Evolutionary conservation across 2,888 invertebrate genomes (phyloP), one percentile per base, ranked within the genome.

Genomic region (Sphecodes monilicornis): DNA sequence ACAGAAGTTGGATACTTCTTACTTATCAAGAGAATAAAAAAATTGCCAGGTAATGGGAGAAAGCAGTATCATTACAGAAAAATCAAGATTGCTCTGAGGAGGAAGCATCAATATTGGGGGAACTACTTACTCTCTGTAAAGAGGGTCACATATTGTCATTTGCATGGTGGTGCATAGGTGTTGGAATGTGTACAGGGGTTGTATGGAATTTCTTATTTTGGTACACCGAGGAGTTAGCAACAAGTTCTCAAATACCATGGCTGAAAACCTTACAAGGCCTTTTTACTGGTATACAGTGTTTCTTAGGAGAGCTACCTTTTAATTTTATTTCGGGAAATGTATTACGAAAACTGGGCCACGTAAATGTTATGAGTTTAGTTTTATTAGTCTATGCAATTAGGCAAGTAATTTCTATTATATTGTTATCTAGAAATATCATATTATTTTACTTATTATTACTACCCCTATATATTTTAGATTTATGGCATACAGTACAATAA

Each of bases 161-260:
- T 93, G 96, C 97, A 80, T 84, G 97, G 29, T 98, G 98, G 97
- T 97, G 98, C 80, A 96, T 98, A 83, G 96, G 96, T 1, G 97
- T 98, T 36, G 99, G 99, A 0, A 95, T 98, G 88, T 97, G 98
- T 90, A 98, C 98, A 0, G 98, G 98, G 0, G 95, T 98, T 0
- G 95, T 98, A 36, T 98, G 98, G 98, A 97, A 98, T 90, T 99
- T 98, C 93, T 95, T 98, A 0, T 98, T 98, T 93, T 98, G 98
- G 97, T 96, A 97, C 89, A 95, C 98, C 22, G 98, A 98, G 94
- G 97, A 97, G 86, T 95, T 98, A 78, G 96, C 97, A 0, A 92
- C 91, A 5, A 75, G 92, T 78, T 81, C 88, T 41, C 93, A 95
- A 74, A 90, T 89, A 91, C 94, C 95, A 18, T 96, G 96, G 93